Base-by-base conservation (phyloP, 2,113 vertebrate genomes). In the Callipepla squamata region DNA sequence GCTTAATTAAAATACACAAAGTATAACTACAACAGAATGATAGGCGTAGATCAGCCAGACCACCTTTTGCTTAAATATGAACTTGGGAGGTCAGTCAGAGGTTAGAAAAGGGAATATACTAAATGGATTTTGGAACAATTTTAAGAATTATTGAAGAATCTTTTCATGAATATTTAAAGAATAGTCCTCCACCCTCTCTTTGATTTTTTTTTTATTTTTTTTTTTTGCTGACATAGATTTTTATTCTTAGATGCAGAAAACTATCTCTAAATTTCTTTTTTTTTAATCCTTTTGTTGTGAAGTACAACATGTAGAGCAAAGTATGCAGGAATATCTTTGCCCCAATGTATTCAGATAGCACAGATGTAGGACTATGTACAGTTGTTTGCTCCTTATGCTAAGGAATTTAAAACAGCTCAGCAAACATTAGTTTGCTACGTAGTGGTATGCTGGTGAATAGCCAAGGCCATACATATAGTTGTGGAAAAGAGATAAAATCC, bases 391-490 rank as follows among this genome's bases (percentile, higher is more conserved):
- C 8, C 66, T 82, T 57, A 34, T 36, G 22, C 7, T 61, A 57
- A 57, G 48, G 47, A 80, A 75, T 5, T 85, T 69, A 30, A 76
- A 92, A 83, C 0, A 7, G 11, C 45, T 84, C 47, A 53, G 55
- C 25, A 80, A 74, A 68, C 3, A 80, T 82, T 40, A 40, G 40
- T 40, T 77, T 83, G 8, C 34, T 80, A 8, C 9, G n/a, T 65
- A 2, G 2, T 70, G 59, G 42, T 10, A 74, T 80, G 72, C 23
- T 25, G 32, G 21, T 76, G 58, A 42, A 79, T 26, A 53, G 32
- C 65, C 20, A 45, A 13, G 18, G 62, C 11, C 25, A 81, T n/a
- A 20, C 25, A 28, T 0, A 26, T 14, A 14, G 4, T 0, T 62
- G 72, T 69, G n/a, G 45, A 78, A 70, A 74, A 69, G 3, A 16